phyloP scores from a whole-genome alignment of 1,140 invertebrate genomes.

The Polypedilum pembai region DNA sequence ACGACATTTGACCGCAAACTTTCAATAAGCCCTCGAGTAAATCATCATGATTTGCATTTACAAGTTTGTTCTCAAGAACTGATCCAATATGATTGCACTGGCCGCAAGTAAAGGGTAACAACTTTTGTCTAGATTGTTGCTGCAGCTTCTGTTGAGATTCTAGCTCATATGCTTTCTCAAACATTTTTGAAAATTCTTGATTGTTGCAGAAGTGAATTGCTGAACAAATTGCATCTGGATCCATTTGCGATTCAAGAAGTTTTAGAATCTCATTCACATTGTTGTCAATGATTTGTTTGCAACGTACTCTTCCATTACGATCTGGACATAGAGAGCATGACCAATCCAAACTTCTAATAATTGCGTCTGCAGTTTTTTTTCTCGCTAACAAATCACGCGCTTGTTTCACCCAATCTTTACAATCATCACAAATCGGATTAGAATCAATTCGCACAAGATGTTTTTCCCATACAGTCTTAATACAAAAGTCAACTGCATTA shows the following conservation, averaged over 20 bases:
- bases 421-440: conserved; percentile 63
- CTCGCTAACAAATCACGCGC: conserved; percentile 78
- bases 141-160: conserved; percentile 30
- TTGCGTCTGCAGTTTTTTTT: conserved; percentile 79
- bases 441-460: conserved; percentile 67
- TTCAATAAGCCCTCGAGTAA: conserved; percentile 50
- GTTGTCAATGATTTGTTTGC: conserved; percentile 70
- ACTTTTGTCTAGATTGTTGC: background rate
- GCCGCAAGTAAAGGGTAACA: conserved; percentile 42
- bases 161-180: conserved; percentile 46
- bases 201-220: conserved; percentile 84
- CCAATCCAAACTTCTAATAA: conserved; percentile 81
- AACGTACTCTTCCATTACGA: conserved; percentile 68
- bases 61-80: conserved; percentile 51
- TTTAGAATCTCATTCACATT: conserved; percentile 83
- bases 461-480: conserved; percentile 71
- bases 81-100: conserved; percentile 50
- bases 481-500: conserved; percentile 70
- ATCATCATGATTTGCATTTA: conserved; percentile 47
- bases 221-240: conserved; percentile 68
- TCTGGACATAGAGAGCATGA: conserved; percentile 75
- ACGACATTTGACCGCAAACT: conserved; percentile 57
- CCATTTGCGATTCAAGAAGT: conserved; percentile 77
- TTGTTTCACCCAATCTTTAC: conserved; percentile 80
- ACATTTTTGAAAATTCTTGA: conserved; percentile 56